Evolutionary conservation across 2,113 vertebrate genomes (phyloP).

Genomic region (Rissa tridactyla): DNA sequence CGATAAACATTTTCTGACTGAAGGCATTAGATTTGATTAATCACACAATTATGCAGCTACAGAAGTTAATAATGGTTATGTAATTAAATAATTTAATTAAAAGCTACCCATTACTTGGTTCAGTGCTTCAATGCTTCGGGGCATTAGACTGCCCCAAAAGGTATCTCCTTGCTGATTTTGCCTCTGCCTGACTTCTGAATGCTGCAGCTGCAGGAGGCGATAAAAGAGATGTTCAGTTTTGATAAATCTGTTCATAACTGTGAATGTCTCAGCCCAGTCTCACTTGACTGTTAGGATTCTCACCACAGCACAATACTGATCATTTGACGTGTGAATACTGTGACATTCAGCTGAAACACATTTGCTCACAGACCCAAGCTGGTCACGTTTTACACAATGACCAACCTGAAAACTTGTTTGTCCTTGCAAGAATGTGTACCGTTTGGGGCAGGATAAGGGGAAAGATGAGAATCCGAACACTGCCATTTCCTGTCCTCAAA

Average conservation of each 20-base stretch:
- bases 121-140: background rate
- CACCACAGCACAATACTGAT: fast-evolving
- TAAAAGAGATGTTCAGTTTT: background rate
- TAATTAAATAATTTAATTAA: background rate
- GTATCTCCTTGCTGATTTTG: background rate
- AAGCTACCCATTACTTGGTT: background rate
- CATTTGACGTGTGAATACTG: fast-evolving
- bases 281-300: background rate
- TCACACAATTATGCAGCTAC: background rate
- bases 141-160: background rate
- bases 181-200: background rate
- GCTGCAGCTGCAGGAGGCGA: background rate
- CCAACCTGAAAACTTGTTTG: background rate
- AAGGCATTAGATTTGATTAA: background rate
- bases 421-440: background rate
- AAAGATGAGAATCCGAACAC: background rate
- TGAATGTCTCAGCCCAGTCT: background rate
- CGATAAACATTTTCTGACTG: background rate
- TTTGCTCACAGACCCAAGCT: background rate
- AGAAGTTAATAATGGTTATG: background rate
- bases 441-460: background rate
- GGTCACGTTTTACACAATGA: background rate
- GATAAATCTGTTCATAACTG: background rate
- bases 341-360: background rate
- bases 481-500: background rate